Percentiles rank a stretch among this genome's conserved stretches.
These are phyloP conservation scores for Alca torda DNA, from an alignment of 2,797 vertebrate species.

Conservation along the genomic window DNA sequence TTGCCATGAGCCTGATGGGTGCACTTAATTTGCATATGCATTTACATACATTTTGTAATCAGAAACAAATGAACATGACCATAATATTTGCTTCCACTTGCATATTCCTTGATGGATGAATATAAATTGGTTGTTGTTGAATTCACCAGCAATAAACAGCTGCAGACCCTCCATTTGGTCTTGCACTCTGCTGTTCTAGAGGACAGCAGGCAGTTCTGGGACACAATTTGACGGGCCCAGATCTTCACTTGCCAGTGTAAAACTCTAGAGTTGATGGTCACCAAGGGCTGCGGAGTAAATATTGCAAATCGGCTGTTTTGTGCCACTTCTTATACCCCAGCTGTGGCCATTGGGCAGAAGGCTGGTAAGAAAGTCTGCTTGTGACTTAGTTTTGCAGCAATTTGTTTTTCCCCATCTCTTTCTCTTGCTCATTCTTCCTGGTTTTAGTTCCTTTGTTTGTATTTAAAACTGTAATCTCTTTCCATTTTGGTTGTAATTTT, in stretches of 20 bases:
- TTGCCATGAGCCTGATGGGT: slow-evolving; percentile 67
- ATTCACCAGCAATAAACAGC: slow-evolving; percentile 39
- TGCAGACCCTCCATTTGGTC: not conserved
- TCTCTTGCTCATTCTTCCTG: not conserved
- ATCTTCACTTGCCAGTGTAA: not conserved
- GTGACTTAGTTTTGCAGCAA: not conserved
- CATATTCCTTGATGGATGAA: slow-evolving; percentile 58
- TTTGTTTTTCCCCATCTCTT: not conserved
- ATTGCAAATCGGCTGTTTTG: not conserved
- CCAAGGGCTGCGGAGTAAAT: not conserved
- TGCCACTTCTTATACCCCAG: not conserved
- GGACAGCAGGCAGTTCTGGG: not conserved
- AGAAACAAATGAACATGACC: slow-evolving; percentile 72
- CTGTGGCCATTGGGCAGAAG: not conserved
- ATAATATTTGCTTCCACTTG: slow-evolving; percentile 71
- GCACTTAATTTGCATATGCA: slow-evolving; percentile 59
- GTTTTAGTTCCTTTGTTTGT: not conserved
- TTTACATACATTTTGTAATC: slow-evolving; percentile 77
- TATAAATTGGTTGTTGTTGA: slow-evolving; percentile 45
- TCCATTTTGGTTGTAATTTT: not conserved
- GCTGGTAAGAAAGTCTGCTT: not conserved
- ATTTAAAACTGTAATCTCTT: slow-evolving; percentile 6
- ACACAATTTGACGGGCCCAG: not conserved
- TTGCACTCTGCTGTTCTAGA: not conserved
- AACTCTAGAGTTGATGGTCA: not conserved